Evolutionary conservation across 2,888 invertebrate species (phyloP), one percentile per base, ranked within the genome.

Genomic region (Eubasilissa splendida): DNA sequence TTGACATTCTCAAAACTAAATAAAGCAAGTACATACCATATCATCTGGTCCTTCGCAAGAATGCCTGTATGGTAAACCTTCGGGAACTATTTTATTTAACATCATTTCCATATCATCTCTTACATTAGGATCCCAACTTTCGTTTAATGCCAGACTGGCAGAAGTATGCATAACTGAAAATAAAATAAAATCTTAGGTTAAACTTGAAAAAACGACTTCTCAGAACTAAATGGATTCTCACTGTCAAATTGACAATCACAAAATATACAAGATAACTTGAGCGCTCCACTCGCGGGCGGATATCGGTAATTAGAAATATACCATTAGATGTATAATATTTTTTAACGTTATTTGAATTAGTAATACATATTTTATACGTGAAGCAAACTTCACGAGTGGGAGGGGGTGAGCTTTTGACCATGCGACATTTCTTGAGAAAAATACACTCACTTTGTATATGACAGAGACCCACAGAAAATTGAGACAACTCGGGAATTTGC

Each of bases 41-140:
- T 99, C 98, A 89, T 99, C 99, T 84, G 98, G 98, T 85, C 99
- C 99, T 92, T 99, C 99, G 90, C 97, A 97, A 84, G 97, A 96
- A 91, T 99, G 99, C 90, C 96, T 94, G 90, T 98, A 99, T 86
- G 96, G 96, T 90, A 97, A 93, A 86, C 96, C 97, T 93, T 99
- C 98, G 88, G 98, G 98, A 90, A 99, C 97, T 90, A 99, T 96
- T 94, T 97, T 97, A 91, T 98, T 98, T 90, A 99, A 93, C 97
- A 99, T 97, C 97, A 98, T 98, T 91, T 99, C 98, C 97, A 98
- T 98, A 89, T 99, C 99, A 88, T 97, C 97, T 90, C 97, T 93
- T 84, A 98, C 98, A 90, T 97, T 97, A 84, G 97, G 97, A 91
- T 98, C 98, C 98, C 98, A 98, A 91, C 97, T 98, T 92, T 98